Evolutionary conservation across 2,888 invertebrate genomes (phyloP), one percentile per base, ranked within the genome.

Genomic region (Julus scandinavius): DNA sequence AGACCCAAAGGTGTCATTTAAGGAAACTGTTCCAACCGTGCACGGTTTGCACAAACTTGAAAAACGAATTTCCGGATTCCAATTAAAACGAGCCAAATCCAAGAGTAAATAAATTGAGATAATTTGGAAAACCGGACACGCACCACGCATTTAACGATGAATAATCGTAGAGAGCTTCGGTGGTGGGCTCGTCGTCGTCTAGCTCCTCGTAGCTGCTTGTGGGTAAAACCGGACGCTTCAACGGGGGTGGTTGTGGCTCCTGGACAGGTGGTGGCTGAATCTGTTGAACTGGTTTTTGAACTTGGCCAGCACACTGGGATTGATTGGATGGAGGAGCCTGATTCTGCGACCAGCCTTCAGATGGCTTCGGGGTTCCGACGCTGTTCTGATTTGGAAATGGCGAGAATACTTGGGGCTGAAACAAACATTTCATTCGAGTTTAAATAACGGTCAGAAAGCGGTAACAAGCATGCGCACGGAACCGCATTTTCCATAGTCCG

Each of bases 151-250:
- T 95, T 90, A 96, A 94, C 91, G 95, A 95, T 90, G 96, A 94
- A 93, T 97, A 97, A 93, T 98, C 97, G 93, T 98, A 98, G 38
- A 98, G 94, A 93, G 96, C 94, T 90, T 96, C 95, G 90, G 96
- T 94, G 88, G 89, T 90, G 88, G 95, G 94, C 92, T 97, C 97
- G 91, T 97, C 97, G 45, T 95, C 94, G 88, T 96, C 94, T 91
- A 95, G 95, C 89, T 95, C 95, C 91, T 97, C 96, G 90, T 96
- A 95, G 91, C 96, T 96, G 91, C 95, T 95, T 87, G 95, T 94
- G 87, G 95, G 95, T 91, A 98, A 94, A 90, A 94, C 93, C 72
- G 98, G 98, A 91, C 97, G 94, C 92, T 96, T 96, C 90, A 90
- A 91, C 95, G 92, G 90, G 29, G 87, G 88, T 20, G 85, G 87